phyloP scores from a whole-genome alignment of 2,113 vertebrate species.

The Myotis davidii region DNA sequence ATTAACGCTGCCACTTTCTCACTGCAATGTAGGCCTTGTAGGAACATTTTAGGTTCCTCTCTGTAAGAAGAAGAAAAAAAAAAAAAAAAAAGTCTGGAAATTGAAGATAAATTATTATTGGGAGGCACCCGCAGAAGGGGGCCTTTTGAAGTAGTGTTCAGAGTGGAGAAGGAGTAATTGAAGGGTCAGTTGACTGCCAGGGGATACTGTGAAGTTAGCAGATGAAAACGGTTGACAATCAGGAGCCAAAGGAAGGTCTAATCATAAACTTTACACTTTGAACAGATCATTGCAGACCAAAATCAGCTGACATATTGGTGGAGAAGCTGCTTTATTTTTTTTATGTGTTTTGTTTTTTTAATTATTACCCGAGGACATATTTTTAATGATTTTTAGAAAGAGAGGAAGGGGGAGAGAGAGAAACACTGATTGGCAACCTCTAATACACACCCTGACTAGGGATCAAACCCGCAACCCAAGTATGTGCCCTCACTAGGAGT shows the following conservation, averaged over 20 bases:
- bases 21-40: no score
- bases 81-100: background rate
- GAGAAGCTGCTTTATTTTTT: background rate
- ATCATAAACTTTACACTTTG: background rate
- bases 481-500: no score
- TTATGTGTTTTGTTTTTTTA: no score
- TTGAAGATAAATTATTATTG: background rate
- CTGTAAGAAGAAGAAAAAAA: no score
- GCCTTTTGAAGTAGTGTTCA: background rate
- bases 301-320: background rate
- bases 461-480: no score
- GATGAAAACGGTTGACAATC: background rate
- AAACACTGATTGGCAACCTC: no score
- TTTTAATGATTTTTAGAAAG: no score
- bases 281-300: background rate
- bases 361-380: no score
- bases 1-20: conserved; percentile 27
- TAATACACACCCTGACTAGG: no score
- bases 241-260: background rate
- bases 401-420: no score
- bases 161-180: background rate
- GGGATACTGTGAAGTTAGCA: background rate
- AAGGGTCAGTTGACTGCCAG: background rate
- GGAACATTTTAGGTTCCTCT: no score
- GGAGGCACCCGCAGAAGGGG: background rate